Evolutionary conservation across 2,797 vertebrate species (phyloP), one percentile per base, ranked within the genome.

Genomic region (Syndactyla subalaris): DNA sequence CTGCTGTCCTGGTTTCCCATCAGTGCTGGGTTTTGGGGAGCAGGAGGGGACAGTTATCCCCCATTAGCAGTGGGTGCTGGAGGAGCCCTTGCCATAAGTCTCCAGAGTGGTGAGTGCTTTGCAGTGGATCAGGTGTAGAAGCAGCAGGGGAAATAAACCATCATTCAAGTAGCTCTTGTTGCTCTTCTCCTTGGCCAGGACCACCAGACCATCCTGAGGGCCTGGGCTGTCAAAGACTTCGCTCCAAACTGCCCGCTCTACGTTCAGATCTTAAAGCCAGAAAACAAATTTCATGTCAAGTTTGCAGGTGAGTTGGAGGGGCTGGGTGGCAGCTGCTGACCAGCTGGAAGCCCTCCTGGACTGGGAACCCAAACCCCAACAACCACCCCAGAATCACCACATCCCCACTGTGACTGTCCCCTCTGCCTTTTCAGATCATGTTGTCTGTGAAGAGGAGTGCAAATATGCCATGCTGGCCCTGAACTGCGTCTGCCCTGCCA

Each of bases 161-260:
- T 21, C 26, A 29, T 0, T 13, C 27, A 17, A 54, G 15, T 7
- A 57, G 14, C 6, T 65, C n/a, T 45, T 17, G 9, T 43, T 51
- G 21, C 4, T 49, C 29, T 87, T 63, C 36, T 92, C 41, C 55
- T 17, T 18, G 46, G 10, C 39, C 90, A 99, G 99, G 99, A 99
- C 94, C 99, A 99, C 88, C 99, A 99, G 97, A 99, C 99, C 79
- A 99, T 99, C 95, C 97, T 99, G 94, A 98, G 99, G 46, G 99
- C 99, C 90, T 99, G 99, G 99, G 99, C 99, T 0, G 99, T 99
- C 81, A 99, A 99, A 94, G 99, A 99, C 89, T 99, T 99, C 34
- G 99, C 99, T 86, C 99, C 99, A 10, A 99, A 99, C 68, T 99
- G 99, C 29, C 98, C 99, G 4, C 98, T 99, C 24, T 99, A 99